These are phyloP conservation scores for Proteles cristata DNA, from an alignment of 2,113 vertebrate genomes.

Conservation along the genomic window DNA sequence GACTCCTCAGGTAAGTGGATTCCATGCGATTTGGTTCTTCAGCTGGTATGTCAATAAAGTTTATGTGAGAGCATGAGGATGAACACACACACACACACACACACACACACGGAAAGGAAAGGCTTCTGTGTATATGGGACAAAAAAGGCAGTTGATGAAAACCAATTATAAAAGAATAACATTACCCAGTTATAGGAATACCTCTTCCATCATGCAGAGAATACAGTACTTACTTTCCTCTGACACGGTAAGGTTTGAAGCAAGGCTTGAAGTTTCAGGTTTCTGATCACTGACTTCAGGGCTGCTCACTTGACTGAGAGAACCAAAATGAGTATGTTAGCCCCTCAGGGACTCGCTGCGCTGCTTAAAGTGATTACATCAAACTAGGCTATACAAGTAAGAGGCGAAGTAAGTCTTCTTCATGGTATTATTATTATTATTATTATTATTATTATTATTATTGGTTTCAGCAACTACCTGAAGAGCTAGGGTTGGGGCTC, in stretches of 20 bases:
- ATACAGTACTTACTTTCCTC: conserved; percentile 87
- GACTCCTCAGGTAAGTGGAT: conserved; percentile 13
- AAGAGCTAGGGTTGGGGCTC: neutral
- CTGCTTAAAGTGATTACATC: conserved; percentile 25
- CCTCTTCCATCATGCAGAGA: neutral
- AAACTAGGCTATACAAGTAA: neutral
- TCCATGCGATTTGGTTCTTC: neutral
- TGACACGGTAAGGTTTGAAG: conserved; percentile 87
- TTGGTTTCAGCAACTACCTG: neutral
- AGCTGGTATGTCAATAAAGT: neutral
- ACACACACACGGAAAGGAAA: neutral
- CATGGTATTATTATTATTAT: neutral
- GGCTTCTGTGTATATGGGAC: conserved; percentile 7
- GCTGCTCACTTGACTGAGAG: conserved; percentile 86
- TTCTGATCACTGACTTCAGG: conserved; percentile 87
- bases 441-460: neutral
- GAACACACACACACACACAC: neutral
- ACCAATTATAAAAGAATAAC: neutral
- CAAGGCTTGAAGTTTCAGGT: conserved; percentile 86
- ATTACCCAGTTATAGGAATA: neutral
- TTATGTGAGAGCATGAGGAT: neutral
- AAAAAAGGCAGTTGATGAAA: neutral
- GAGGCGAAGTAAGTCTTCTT: conserved; percentile 5
- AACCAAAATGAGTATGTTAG: conserved; percentile 73
- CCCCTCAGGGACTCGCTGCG: neutral